phyloP scores from a whole-genome alignment of 2,888 invertebrate species.

The Stictocephala bisonia region DNA sequence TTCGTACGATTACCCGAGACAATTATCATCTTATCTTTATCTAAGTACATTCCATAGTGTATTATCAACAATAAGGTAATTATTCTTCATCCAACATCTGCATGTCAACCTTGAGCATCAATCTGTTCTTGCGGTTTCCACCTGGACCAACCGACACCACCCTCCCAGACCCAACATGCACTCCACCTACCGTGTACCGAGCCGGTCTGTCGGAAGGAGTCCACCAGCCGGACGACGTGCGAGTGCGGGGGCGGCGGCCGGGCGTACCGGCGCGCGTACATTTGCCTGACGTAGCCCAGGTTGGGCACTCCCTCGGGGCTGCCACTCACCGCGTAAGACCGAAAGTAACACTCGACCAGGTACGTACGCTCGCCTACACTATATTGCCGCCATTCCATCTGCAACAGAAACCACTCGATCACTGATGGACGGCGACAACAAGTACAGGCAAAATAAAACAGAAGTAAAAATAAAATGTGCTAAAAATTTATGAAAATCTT shows the following conservation, averaged over 20 bases:
- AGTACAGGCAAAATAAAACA: neutral
- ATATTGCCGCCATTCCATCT: slow-evolving; percentile 46
- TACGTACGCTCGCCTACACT: slow-evolving; percentile 25
- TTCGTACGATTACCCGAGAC: no score
- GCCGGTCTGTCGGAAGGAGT: slow-evolving; percentile 24
- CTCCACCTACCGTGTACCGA: neutral
- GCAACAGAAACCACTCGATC: slow-evolving; percentile 2
- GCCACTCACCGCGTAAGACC: slow-evolving; percentile 1
- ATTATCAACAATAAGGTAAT: no score
- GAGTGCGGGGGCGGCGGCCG: slow-evolving; percentile 32
- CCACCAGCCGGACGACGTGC: slow-evolving; percentile 40
- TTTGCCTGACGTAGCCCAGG: slow-evolving; percentile 25
- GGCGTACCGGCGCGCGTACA: neutral
- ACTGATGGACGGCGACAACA: slow-evolving; percentile 12
- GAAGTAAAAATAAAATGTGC: no score
- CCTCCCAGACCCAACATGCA: neutral
- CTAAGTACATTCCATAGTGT: no score
- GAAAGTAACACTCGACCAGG: slow-evolving; percentile 38
- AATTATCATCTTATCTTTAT: no score
- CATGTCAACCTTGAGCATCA: no score
- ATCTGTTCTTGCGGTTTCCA: no score
- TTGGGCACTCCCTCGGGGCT: slow-evolving; percentile 25
- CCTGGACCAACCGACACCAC: neutral
- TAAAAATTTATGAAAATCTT: no score
- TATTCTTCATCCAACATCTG: no score